Base-by-base conservation (phyloP, 2,888 invertebrate species). In the Eudemis profundana region DNA sequence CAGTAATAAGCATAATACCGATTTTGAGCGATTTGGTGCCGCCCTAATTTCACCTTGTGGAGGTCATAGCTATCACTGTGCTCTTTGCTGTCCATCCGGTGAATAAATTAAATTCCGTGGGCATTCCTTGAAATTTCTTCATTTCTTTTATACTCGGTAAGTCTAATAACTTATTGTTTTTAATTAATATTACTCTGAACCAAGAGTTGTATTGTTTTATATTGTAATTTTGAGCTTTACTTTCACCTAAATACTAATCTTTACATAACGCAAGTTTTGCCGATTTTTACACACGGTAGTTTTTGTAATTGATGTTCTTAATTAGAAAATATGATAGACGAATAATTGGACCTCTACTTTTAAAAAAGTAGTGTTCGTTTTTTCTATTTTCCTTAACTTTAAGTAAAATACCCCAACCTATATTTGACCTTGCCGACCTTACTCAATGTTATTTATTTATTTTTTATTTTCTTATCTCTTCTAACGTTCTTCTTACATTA, bases 21-120 rank as follows among this genome's bases (percentile, higher is more conserved):
- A 21, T 53, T 53, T 49, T 7, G 2, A 17, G 21, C 42, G 38
- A 40, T 65, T 60, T 57, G 23, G 47, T 17, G 60, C 67, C 57
- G 21, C 84, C 66, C 85, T 87, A 84, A 68, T 81, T 81, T 91
- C 92, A 86, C 91, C 91, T 92, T 92, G 86, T 76, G 79, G 86
- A 92, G 91, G 92, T 89, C 87, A 87, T 79, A 84, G 64, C 51
- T 68, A 70, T 63, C 70, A 67, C 67, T 49, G n/a, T n/a, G 56
- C 53, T 67, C 65, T 27, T 15, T 12, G 14, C 49, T 29, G 60
- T 61, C 15, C 68, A 65, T 67, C 69, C 65, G 69, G 66, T 61
- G 68, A 68, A 69, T 64, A 61, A 68, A 67, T 65, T 46, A 40
- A 56, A 46, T 53, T 42, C 36, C 33, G 40, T 53, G 23, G 44